Base-by-base conservation (phyloP, 2,888 invertebrate species). In the Eremobia ochroleuca region DNA sequence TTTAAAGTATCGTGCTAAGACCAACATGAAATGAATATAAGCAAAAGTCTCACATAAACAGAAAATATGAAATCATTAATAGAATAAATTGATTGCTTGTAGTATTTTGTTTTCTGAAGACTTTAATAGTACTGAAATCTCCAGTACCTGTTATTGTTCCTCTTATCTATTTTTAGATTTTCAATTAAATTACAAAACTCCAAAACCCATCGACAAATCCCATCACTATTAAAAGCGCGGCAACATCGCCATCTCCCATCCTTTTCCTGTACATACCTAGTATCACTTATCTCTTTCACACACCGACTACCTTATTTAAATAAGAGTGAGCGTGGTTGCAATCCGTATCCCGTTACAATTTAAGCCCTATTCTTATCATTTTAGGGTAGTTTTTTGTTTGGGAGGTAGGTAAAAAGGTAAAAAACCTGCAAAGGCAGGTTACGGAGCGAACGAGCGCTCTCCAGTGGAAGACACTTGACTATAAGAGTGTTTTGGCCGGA, bases 281-380 rank as follows among this genome's bases (percentile, higher is more conserved):
- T 77, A 88, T 88, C 82, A 77, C 77, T 90, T 87, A 82, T 94
- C 95, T 90, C 93, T 88, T 90, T 95, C 94, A 79, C 93, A 92
- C 96, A 91, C 91, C 88, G 93, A 95, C 96, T 96, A 95, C 96
- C 96, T 96, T 96, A 96, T 96, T 96, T 96, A 96, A 96, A 96
- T 96, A 96, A 95, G 94, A 94, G 92, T 96, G 94, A 93, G 92
- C 91, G 91, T 92, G 92, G 92, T 92, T 93, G 92, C 92, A 90
- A 88, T 88, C 71, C 58, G 40, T 76, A 73, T 69, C 75, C 83
- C 82, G 84, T 87, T 89, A 85, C 79, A 95, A 85, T 92, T 90
- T 93, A 78, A 84, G 87, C 91, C 87, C 87, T 95, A 92, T 85
- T 4, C 0, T n/a, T 70, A 81, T 86, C 43, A 28, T 0, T 40